Evolutionary conservation across 2,113 vertebrate genomes (phyloP).

Genomic region (Alces alces): DNA sequence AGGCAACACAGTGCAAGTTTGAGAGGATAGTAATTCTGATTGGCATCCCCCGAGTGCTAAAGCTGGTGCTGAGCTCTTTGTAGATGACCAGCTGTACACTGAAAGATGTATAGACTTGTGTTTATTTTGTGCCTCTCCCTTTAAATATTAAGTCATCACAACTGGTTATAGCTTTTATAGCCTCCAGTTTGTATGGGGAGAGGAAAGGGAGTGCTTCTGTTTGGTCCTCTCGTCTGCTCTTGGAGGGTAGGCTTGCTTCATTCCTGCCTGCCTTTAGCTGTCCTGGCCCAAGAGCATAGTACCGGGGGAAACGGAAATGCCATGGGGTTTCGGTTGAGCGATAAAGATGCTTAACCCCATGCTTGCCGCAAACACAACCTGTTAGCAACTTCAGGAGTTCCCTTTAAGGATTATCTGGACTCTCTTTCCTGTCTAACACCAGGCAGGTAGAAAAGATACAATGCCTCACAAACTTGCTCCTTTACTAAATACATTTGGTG

Average conservation of each 20-base stretch:
- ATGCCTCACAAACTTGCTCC: slow-evolving; percentile 66
- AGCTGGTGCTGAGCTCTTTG: background rate
- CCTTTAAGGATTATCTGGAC: slow-evolving; percentile 43
- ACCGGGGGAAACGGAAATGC: background rate
- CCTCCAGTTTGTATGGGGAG: slow-evolving; percentile 5
- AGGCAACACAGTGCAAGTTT: slow-evolving; percentile 55
- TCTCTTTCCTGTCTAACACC: slow-evolving; percentile 2
- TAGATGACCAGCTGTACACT: background rate
- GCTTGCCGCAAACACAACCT: slow-evolving; percentile 38
- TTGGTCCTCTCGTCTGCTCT: background rate
- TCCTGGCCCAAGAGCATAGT: background rate
- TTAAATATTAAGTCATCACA: slow-evolving; percentile 53
- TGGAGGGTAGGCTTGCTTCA: background rate
- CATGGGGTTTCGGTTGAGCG: background rate
- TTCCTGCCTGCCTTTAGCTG: slow-evolving; percentile 5
- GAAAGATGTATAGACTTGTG: slow-evolving; percentile 16
- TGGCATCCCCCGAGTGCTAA: slow-evolving; percentile 30
- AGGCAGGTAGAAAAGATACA: slow-evolving; percentile 26
- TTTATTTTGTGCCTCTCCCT: slow-evolving; percentile 31
- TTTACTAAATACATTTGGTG: slow-evolving; percentile 40
- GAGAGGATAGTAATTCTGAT: slow-evolving; percentile 48
- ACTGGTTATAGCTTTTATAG: background rate
- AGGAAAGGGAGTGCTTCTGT: slow-evolving; percentile 2
- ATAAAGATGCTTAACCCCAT: slow-evolving; percentile 50
- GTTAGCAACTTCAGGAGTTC: slow-evolving; percentile 12